Conservation (phyloP, 2,113 vertebrate species). For the Gopherus flavomarginatus region DNA sequence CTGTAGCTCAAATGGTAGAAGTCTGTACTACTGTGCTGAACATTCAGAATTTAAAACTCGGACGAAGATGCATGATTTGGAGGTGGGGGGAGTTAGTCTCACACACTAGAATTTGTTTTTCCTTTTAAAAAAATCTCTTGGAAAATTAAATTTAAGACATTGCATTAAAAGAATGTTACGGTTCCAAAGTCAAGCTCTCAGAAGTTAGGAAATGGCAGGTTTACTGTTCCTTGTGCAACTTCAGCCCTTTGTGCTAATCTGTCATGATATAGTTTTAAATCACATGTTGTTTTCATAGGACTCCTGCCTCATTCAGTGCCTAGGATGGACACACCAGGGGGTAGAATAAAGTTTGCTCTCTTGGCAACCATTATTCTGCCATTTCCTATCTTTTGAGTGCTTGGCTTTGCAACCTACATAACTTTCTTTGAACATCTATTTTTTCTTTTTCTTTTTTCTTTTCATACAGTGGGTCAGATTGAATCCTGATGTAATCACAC, state of each 20-base stretch:
- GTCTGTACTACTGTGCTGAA: not conserved
- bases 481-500: fast-evolving
- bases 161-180: not conserved
- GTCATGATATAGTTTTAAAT: fast-evolving
- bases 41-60: not conserved
- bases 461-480: not conserved
- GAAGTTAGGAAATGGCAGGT: not conserved
- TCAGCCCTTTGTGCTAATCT: not conserved
- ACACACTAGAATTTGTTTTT: not conserved
- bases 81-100: not conserved
- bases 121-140: not conserved
- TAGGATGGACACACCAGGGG: fast-evolving
- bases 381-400: not conserved
- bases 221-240: not conserved
- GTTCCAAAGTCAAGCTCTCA: not conserved
- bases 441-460: not conserved
- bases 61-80: not conserved
- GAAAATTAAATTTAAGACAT: not conserved
- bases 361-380: not conserved
- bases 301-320: not conserved
- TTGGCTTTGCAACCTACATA: not conserved
- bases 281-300: fast-evolving
- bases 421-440: not conserved
- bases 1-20: not conserved
- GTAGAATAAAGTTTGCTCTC: not conserved